These are phyloP conservation scores for Orthonevra nobilis DNA, from an alignment of 2,888 invertebrate genomes.

Conservation along the genomic window DNA sequence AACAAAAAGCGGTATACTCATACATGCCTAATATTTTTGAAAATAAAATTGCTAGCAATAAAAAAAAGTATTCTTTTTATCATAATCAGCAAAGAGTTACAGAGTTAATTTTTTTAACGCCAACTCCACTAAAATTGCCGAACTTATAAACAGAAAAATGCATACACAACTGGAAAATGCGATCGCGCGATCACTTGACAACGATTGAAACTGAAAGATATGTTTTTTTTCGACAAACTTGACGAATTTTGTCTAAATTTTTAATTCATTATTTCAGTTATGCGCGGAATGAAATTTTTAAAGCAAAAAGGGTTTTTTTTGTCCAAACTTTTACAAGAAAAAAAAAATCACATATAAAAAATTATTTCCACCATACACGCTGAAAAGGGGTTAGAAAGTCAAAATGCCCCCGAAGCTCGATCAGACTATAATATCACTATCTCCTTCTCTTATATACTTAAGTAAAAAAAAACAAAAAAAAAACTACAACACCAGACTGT, in stretches of 20 bases:
- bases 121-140: conserved; percentile 12
- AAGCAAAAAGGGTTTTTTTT: conserved; percentile 7
- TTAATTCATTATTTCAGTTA: no score
- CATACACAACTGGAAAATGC: conserved; percentile 54
- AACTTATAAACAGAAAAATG: conserved; percentile 46
- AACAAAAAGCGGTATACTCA: conserved; percentile 10
- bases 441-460: conserved; percentile 44
- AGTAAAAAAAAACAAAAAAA: conserved; percentile 29
- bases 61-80: conserved; percentile 32
- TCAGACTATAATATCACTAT: conserved; percentile 28
- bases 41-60: neutral
- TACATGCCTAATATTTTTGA: no score
- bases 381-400: conserved; percentile 66
- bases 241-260: no score
- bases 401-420: conserved; percentile 45
- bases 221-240: conserved; percentile 23
- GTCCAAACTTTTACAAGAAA: no score
- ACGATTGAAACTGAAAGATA: conserved; percentile 19
- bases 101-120: conserved; percentile 31
- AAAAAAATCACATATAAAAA: no score
- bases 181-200: conserved; percentile 62
- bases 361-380: conserved; percentile 44
- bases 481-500: conserved; percentile 44
- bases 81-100: conserved; percentile 19
- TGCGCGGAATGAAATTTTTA: no score